phyloP scores from a whole-genome alignment of 2,113 vertebrate genomes.

The Coracopsis vasa region DNA sequence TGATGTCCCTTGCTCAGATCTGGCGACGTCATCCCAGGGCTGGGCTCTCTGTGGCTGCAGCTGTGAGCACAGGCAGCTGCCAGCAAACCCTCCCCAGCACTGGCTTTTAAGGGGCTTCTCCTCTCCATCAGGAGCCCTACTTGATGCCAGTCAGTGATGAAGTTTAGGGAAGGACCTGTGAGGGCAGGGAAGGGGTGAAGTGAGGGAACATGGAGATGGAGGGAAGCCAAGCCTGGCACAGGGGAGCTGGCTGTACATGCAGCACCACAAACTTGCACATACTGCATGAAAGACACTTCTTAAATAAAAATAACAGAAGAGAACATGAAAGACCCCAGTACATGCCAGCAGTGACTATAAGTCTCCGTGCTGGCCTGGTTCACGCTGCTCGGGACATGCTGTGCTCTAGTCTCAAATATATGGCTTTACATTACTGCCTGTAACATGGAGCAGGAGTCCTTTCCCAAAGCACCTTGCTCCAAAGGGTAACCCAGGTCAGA shows the following conservation, averaged over 20 bases:
- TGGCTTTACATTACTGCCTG: neutral
- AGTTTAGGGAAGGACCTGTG: neutral
- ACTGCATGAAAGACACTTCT: constrained; percentile 26
- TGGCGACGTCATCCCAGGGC: neutral
- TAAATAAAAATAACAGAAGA: constrained; percentile 15
- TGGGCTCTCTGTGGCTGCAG: neutral
- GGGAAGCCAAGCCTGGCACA: constrained; percentile 25
- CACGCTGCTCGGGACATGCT: neutral
- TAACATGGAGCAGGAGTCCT: neutral
- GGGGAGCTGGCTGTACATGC: constrained; percentile 36
- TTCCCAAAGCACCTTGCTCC: constrained; percentile 8
- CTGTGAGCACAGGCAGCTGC: neutral
- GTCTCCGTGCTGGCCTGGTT: constrained; percentile 15
- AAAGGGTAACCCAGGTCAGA: neutral
- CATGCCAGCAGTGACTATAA: constrained; percentile 47
- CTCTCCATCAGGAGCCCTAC: neutral
- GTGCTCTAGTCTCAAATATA: neutral
- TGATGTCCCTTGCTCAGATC: neutral
- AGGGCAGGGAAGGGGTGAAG: neutral
- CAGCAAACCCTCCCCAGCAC: neutral
- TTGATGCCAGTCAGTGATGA: accelerated
- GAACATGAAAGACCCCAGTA: constrained; percentile 35
- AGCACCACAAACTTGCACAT: constrained; percentile 9
- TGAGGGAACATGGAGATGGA: neutral
- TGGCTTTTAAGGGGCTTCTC: neutral